Conservation (phyloP, 2,888 invertebrate genomes). For the Drosophila stalkeri region DNA sequence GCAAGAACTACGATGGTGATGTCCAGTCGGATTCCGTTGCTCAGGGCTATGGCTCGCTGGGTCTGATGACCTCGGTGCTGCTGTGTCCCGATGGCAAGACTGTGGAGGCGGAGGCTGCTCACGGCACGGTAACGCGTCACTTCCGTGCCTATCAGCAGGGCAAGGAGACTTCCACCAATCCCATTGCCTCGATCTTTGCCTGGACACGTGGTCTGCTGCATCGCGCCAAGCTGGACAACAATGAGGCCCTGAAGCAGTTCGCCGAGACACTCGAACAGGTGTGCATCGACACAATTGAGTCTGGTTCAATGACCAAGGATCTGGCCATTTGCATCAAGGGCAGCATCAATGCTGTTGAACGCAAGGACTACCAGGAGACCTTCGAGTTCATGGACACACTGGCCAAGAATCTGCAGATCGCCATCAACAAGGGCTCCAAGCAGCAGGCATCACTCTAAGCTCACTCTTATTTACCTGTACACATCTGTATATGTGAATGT, state of each 20-base stretch:
- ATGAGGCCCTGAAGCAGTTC: constrained; percentile 90
- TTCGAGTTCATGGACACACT: constrained; percentile 98
- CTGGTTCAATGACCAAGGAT: constrained; percentile 99
- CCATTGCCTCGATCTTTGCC: constrained; percentile 99
- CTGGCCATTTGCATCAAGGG: constrained; percentile 99
- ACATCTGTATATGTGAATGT: constrained; percentile 9
- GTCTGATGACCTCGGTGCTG: constrained; percentile 99
- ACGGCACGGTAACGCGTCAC: constrained; percentile 98
- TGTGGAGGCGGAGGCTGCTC: constrained; percentile 99
- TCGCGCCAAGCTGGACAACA: constrained; percentile 96
- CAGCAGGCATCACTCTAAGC: constrained; percentile 57
- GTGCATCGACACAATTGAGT: constrained; percentile 97
- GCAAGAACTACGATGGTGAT: constrained; percentile 99
- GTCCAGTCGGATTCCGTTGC: constrained; percentile 99
- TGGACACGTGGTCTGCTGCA: constrained; percentile 98
- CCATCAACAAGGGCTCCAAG: constrained; percentile 50
- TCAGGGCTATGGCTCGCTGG: constrained; percentile 97
- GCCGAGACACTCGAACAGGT: constrained; percentile 95
- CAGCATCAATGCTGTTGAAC: constrained; percentile 90
- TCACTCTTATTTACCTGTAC: constrained; percentile 29
- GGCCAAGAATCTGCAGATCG: constrained; percentile 91
- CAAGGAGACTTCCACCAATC: constrained; percentile 99
- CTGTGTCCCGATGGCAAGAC: constrained; percentile 99
- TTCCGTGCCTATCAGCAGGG: constrained; percentile 96
- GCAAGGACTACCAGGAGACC: constrained; percentile 96